Evolutionary conservation across 2,797 vertebrate genomes (phyloP), one percentile per base, ranked within the genome.

Genomic region (Psittacula echo): DNA sequence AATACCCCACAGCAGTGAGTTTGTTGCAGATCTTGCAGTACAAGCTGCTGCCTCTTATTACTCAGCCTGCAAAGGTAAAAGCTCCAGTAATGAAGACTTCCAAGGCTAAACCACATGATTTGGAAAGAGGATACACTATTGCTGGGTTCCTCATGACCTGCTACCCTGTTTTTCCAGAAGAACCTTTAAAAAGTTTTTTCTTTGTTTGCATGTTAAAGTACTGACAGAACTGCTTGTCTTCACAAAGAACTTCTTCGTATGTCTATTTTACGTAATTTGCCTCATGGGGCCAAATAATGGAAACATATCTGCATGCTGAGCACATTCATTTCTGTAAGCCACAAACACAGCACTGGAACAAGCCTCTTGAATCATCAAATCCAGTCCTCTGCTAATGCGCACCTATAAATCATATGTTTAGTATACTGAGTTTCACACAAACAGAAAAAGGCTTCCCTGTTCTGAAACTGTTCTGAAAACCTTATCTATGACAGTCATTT

Each of bases 321-420:
- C 54, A 75, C 93, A 86, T 65, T 78, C 41, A 66, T 15, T 85
- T 56, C 56, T 60, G n/a, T 75, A 82, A 95, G 74, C 58, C 86
- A 41, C 73, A 79, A 95, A 94, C 51, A 91, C 39, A 81, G 22
- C 29, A 29, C 23, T 81, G 70, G 66, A 86, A 86, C n/a, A 66
- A 75, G 39, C 34, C 79, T 78, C 83, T 70, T 58, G 76, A 95
- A 86, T 76, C 70, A 95, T 75, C 77, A 93, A 87, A 94, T 62
- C 37, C 67, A 86, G 50, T 17, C 30, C 53, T 58, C 67, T 73
- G 70, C 39, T 90, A 58, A 68, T 3, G 11, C 2, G 3, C 22
- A 66, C 20, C 30, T 39, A 30, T 81, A 91, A 84, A 78, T 79
- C 87, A 3, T 27, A 73, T 27, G 58, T 81, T 91, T 47, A 56